phyloP scores from a whole-genome alignment of 2,797 vertebrate genomes.

The Hephaestus fuliginosus region DNA sequence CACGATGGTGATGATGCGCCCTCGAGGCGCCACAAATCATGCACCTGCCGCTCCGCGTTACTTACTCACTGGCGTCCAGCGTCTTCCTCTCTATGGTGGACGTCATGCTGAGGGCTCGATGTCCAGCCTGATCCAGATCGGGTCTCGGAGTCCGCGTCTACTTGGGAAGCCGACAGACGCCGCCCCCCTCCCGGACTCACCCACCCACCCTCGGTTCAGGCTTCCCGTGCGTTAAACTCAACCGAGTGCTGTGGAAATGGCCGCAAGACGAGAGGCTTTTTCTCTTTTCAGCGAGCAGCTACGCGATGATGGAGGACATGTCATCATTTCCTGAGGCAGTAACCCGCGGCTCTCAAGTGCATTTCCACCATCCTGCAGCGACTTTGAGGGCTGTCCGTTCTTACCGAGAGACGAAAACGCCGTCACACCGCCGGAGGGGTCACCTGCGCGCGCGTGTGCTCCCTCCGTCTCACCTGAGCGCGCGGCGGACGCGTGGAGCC shows the following conservation, averaged over 20 bases:
- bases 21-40: neutral
- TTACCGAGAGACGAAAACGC: neutral
- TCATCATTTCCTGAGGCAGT: slow-evolving; percentile 76
- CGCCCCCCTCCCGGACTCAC: slow-evolving; percentile 69
- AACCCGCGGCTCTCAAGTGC: slow-evolving; percentile 39
- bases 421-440: neutral
- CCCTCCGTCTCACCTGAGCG: neutral
- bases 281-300: slow-evolving; percentile 32
- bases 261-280: slow-evolving; percentile 39
- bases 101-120: slow-evolving; percentile 85
- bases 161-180: slow-evolving; percentile 35
- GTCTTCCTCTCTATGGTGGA: slow-evolving; percentile 97
- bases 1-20: neutral
- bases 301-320: slow-evolving; percentile 65
- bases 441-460: slow-evolving; percentile 8
- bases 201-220: too few species aligned
- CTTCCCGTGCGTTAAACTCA: neutral
- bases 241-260: slow-evolving; percentile 47
- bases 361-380: neutral
- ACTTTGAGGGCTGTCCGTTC: neutral
- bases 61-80: slow-evolving; percentile 96
- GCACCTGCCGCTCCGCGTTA: slow-evolving; percentile 44
- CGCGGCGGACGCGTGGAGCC: slow-evolving; percentile 49
- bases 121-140: slow-evolving; percentile 36
- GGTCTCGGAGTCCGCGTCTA: slow-evolving; percentile 17